Base-by-base conservation (phyloP, 2,888 invertebrate genomes). In the Andrena hattorfiana region DNA sequence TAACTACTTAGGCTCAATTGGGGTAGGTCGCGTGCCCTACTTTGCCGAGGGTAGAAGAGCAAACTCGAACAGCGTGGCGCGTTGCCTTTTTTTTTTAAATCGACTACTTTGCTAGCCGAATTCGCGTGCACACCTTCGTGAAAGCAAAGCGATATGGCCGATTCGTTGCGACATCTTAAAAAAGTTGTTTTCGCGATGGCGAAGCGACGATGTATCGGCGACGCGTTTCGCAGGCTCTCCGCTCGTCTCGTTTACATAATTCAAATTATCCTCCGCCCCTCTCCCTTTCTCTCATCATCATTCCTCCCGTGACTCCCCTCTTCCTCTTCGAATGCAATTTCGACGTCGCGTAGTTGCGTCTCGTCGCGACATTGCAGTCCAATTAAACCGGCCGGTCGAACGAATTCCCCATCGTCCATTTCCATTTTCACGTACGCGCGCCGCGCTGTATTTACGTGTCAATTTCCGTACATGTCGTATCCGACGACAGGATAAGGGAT, bases 391-490 rank as follows among this genome's bases (percentile, higher is more conserved):
- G 77, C 60, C 84, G 82, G 26, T 56, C 80, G 86, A 82, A 88
- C 79, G 86, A 84, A 87, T 87, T 86, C 81, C 88, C 87, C 73
- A 63, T 84, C 77, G 84, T 62, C 71, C 84, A 72, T 74, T 86
- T 86, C 80, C 84, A 87, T 86, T 86, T 86, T 82, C 84, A 60
- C 80, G 62, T 75, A 64, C 77, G 56, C 70, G 60, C 35, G 30
- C 51, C 62, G 42, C 76, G 84, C 81, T 81, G 84, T 86, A 88
- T 87, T 87, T 88, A 86, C 88, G 88, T 87, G 87, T 87, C 88
- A 88, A 88, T 87, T 85, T 88, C 87, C 84, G 81, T 81, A 54
- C 71, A 62, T 63, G 64, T 51, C 66, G 76, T 49, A 73, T 56
- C 23, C 59, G 63, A 2, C 35, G 64, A 54, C 42, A 51, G 49